Evolutionary conservation across 2,888 invertebrate species (phyloP).

Genomic region (Orchesella flavescens): DNA sequence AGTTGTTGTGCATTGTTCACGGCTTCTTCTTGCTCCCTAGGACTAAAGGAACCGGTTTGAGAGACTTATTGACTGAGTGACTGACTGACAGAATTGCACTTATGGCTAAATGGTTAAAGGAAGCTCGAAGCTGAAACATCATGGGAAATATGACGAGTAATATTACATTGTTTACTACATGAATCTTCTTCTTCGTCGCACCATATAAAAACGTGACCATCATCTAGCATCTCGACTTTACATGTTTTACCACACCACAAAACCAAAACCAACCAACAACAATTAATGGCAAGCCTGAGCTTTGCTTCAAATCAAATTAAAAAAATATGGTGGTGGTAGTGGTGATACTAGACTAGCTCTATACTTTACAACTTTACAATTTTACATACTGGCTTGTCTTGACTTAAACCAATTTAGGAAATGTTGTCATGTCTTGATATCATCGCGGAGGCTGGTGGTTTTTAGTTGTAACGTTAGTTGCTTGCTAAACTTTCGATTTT

Average conservation of each 20-base stretch:
- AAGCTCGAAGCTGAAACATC: constrained; percentile 10
- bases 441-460: constrained; percentile 38
- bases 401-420: constrained; percentile 39
- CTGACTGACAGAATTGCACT: background rate
- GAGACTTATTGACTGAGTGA: constrained; percentile 26
- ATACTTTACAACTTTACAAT: background rate
- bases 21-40: background rate
- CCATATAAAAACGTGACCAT: background rate
- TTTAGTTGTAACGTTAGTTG: constrained; percentile 22
- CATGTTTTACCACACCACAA: constrained; percentile 5
- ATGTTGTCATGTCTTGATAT: background rate
- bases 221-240: background rate
- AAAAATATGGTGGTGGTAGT: constrained; percentile 12
- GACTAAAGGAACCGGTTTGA: constrained; percentile 23
- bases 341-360: no score
- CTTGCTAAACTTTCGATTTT: constrained; percentile 60
- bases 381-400: constrained; percentile 42
- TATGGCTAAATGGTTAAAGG: background rate
- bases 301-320: background rate
- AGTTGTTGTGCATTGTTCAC: background rate
- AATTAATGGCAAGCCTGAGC: constrained; percentile 39
- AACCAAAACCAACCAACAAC: constrained; percentile 5
- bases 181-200: no score
- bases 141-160: constrained; percentile 2
- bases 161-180: background rate